A percentile compares a stretch with the other conserved stretches of the same genome.
Conservation (phyloP, 2,888 invertebrate species). For the Resseliella maxima region DNA sequence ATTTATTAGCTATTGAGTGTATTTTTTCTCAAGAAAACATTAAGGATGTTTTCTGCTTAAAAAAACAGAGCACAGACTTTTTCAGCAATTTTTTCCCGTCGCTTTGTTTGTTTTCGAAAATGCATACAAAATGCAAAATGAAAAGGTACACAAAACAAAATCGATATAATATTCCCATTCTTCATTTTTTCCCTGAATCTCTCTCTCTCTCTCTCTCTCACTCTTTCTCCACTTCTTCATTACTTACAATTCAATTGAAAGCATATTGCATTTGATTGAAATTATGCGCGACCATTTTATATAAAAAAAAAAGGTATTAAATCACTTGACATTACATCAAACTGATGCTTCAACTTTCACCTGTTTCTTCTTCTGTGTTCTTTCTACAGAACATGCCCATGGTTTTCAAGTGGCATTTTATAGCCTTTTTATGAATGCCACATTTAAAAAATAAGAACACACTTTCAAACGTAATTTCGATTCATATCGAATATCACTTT, state of each 20-base stretch:
- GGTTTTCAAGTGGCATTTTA: constrained; percentile 46
- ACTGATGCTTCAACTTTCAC: constrained; percentile 36
- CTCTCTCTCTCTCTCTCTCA: too few relatives aligned
- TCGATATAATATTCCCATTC: too few relatives aligned
- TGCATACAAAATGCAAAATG: too few relatives aligned
- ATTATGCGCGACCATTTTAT: constrained; percentile 6
- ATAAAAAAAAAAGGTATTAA: constrained; percentile 28
- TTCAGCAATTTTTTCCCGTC: too few relatives aligned
- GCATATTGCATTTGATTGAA: constrained; percentile 27
- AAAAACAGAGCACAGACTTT: too few relatives aligned
- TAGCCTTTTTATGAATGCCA: neutral
- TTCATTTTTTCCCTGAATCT: too few relatives aligned
- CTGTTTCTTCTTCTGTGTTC: too few relatives aligned
- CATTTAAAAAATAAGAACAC: constrained; percentile 17
- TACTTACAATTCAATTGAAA: neutral
- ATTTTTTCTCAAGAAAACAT: too few relatives aligned
- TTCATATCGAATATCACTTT: neutral
- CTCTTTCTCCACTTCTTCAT: neutral
- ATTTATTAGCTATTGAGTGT: too few relatives aligned
- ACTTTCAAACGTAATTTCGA: constrained; percentile 19
- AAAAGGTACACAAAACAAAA: too few relatives aligned
- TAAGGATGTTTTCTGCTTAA: too few relatives aligned
- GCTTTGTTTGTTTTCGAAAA: too few relatives aligned
- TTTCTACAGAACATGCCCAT: neutral
- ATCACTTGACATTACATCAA: constrained; percentile 32